A percentile compares a stretch with the other conserved stretches of the same genome.
Evolutionary conservation across 2,888 invertebrate genomes (phyloP).

Genomic region (Mimas tiliae): DNA sequence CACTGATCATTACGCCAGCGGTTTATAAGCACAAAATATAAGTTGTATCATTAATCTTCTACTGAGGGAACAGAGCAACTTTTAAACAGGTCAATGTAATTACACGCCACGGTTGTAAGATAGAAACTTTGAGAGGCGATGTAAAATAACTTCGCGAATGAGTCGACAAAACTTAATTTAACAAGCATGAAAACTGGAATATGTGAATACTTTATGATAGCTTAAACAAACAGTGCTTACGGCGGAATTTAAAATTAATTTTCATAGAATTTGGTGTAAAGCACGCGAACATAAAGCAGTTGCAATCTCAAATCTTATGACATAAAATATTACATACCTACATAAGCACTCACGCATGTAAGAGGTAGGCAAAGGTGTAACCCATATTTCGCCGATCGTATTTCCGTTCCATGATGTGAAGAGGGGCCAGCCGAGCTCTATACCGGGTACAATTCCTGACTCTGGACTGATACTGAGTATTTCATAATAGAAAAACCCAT

Average conservation of each 20-base stretch:
- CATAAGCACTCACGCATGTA: too few species aligned
- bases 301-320: too few species aligned
- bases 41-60: constrained; percentile 28
- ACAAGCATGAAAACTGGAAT: neutral
- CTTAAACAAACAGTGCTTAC: neutral
- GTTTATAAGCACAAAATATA: constrained; percentile 19
- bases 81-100: constrained; percentile 29
- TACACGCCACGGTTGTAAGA: constrained; percentile 26
- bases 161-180: constrained; percentile 24
- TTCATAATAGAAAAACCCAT: too few species aligned
- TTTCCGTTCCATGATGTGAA: too few species aligned
- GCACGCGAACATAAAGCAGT: too few species aligned
- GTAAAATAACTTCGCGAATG: constrained; percentile 29
- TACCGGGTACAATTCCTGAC: too few species aligned
- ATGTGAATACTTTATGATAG: too few species aligned
- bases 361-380: too few species aligned
- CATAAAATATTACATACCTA: too few species aligned
- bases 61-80: constrained; percentile 19
- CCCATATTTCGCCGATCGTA: too few species aligned
- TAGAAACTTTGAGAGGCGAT: constrained; percentile 25
- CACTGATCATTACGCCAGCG: constrained; percentile 15
- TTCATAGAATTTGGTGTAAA: neutral
- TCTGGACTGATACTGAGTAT: too few species aligned
- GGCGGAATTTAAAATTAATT: neutral
- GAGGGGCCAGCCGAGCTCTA: too few species aligned